phyloP scores from a whole-genome alignment of 35 echinoderm and acorn worm species.

The Heliocidaris tuberculata region DNA sequence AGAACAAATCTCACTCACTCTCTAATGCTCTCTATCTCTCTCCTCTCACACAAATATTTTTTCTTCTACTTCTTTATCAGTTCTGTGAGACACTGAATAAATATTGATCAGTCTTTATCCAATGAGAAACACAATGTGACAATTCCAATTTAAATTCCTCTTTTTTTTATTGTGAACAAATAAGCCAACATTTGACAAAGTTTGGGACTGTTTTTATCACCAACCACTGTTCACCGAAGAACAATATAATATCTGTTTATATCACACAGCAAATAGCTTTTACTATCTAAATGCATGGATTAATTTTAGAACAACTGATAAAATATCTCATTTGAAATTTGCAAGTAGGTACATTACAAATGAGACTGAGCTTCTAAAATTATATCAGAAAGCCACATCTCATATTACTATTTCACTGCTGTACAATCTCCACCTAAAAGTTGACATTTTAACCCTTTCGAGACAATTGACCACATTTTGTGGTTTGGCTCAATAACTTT shows the following conservation, averaged over 20 bases:
- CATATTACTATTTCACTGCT: background rate
- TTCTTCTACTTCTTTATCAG: background rate
- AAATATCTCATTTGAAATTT: background rate
- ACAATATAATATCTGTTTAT: background rate
- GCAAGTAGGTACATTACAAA: background rate
- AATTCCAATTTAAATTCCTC: background rate
- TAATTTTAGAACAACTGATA: background rate
- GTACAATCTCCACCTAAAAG: background rate
- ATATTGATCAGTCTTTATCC: background rate
- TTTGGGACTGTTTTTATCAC: background rate
- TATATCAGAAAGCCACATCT: background rate
- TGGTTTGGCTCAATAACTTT: too few relatives aligned
- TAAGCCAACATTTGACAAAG: background rate
- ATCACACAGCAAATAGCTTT: background rate
- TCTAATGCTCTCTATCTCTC: too few relatives aligned
- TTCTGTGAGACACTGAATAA: background rate
- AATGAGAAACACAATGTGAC: background rate
- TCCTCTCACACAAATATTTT: background rate
- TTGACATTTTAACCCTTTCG: too few relatives aligned
- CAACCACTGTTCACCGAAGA: background rate
- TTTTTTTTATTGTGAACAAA: background rate
- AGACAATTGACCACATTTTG: too few relatives aligned
- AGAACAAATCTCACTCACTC: too few relatives aligned
- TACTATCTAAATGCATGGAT: background rate
- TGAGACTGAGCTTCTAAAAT: background rate